Evolutionary conservation across 2,888 invertebrate genomes (phyloP).

Genomic region (Camptogramma bilineatum): DNA sequence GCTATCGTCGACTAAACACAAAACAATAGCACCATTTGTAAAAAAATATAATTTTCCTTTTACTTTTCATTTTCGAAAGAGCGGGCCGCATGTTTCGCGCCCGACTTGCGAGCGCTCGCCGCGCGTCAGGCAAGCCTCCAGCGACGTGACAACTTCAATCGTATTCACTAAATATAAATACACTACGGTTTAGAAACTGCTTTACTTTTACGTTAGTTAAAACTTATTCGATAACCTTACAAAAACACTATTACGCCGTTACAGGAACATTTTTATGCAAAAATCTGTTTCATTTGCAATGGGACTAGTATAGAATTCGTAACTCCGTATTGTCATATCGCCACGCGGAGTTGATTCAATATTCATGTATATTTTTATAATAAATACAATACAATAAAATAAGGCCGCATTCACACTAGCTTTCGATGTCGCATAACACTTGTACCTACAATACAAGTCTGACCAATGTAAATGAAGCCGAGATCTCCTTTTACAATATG

Average conservation of each 20-base stretch:
- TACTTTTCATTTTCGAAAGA: conserved; percentile 58
- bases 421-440: conserved; percentile 66
- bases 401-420: conserved; percentile 81
- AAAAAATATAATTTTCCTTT: conserved; percentile 74
- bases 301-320: conserved; percentile 80
- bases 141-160: conserved; percentile 53
- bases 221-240: conserved; percentile 74
- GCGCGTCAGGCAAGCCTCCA: conserved; percentile 48
- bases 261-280: conserved; percentile 83
- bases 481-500: conserved; percentile 75
- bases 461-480: conserved; percentile 77
- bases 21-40: conserved; percentile 84
- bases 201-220: conserved; percentile 66
- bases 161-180: conserved; percentile 50
- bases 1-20: conserved; percentile 79
- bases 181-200: conserved; percentile 53
- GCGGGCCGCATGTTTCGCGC: conserved; percentile 43
- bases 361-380: conserved; percentile 54
- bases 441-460: conserved; percentile 62
- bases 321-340: conserved; percentile 64
- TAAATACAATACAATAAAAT: conserved; percentile 65
- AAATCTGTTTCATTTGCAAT: conserved; percentile 82
- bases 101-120: conserved; percentile 21
- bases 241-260: conserved; percentile 78
- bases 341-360: conserved; percentile 62